A percentile compares a stretch with the other conserved stretches of the same genome.
phyloP scores from a whole-genome alignment of 2,113 vertebrate species.

The Cheilinus undulatus region DNA sequence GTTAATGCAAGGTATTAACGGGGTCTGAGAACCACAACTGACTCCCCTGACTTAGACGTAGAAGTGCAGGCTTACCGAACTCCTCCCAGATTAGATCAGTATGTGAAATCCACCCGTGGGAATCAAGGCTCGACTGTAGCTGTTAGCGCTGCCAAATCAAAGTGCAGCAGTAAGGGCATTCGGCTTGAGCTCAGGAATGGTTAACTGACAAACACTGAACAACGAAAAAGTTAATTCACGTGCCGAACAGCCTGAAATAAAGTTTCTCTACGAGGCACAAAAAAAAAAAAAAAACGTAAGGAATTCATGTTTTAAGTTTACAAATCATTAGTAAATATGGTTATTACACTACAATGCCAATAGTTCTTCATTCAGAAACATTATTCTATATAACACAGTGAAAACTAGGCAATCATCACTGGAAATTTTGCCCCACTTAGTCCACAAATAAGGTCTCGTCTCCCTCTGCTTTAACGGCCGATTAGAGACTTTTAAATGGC shows the following conservation, averaged over 20 bases:
- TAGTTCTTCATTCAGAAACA: conserved; percentile 52
- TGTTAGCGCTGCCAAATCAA: conserved; percentile 40
- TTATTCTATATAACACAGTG: conserved; percentile 35
- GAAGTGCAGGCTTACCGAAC: conserved; percentile 49
- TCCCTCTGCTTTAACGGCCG: conserved; percentile 14
- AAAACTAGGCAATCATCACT: conserved; percentile 31
- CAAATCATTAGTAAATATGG: conserved; percentile 41
- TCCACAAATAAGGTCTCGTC: conserved; percentile 35
- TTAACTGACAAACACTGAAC: conserved; percentile 43
- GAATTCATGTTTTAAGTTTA: conserved; percentile 40
- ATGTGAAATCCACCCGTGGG: conserved; percentile 34
- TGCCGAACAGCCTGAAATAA: conserved; percentile 28
- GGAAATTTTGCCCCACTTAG: conserved; percentile 35
- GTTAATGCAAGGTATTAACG: too few species aligned
- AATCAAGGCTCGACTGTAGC: conserved; percentile 55
- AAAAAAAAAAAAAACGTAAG: conserved; percentile 9
- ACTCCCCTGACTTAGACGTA: conserved; percentile 56
- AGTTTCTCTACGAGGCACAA: conserved; percentile 40
- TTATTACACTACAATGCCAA: conserved; percentile 40
- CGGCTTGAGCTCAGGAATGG: conserved; percentile 68
- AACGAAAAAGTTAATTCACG: conserved; percentile 37
- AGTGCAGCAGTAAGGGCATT: conserved; percentile 64
- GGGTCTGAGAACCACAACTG: conserved; percentile 37
- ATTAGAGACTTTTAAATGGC: conserved; percentile 42
- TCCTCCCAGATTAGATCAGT: conserved; percentile 40